Conservation (phyloP, 2,797 vertebrate genomes). For the Gambelia wislizenii region DNA sequence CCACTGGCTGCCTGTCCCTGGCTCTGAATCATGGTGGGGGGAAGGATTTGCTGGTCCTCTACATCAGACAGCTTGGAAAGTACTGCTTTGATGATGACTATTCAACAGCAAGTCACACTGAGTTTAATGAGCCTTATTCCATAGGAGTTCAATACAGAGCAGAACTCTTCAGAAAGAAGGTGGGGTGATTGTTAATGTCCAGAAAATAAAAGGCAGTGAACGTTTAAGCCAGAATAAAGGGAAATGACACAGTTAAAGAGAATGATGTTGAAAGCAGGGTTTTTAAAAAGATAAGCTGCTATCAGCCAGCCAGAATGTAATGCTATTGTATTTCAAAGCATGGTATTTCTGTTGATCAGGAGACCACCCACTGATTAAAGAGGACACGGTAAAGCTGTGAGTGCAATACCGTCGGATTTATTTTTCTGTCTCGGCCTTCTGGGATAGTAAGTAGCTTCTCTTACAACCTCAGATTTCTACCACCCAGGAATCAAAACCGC, state of each 20-base stretch:
- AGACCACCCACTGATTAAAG: constrained; percentile 12
- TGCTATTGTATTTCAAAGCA: background rate
- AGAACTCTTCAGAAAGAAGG: background rate
- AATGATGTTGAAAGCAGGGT: background rate
- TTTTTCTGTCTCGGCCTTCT: background rate
- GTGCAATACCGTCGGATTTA: background rate
- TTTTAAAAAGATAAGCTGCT: background rate
- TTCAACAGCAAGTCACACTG: background rate
- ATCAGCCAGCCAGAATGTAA: background rate
- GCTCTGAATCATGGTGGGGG: too few relatives aligned
- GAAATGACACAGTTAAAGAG: background rate
- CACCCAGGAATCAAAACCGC: background rate
- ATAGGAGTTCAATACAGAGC: background rate
- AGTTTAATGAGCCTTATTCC: background rate
- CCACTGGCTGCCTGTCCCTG: too few relatives aligned
- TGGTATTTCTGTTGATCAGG: background rate
- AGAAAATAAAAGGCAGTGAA: background rate
- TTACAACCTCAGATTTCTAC: background rate
- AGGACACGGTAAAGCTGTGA: background rate
- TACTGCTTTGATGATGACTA: too few relatives aligned
- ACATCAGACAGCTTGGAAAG: too few relatives aligned
- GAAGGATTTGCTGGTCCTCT: too few relatives aligned
- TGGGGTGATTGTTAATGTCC: constrained; percentile 8
- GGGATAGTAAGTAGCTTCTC: background rate
- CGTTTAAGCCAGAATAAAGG: background rate